These are phyloP conservation scores for Sceloporus undulatus DNA, from an alignment of 2,113 vertebrate species.

Conservation along the genomic window DNA sequence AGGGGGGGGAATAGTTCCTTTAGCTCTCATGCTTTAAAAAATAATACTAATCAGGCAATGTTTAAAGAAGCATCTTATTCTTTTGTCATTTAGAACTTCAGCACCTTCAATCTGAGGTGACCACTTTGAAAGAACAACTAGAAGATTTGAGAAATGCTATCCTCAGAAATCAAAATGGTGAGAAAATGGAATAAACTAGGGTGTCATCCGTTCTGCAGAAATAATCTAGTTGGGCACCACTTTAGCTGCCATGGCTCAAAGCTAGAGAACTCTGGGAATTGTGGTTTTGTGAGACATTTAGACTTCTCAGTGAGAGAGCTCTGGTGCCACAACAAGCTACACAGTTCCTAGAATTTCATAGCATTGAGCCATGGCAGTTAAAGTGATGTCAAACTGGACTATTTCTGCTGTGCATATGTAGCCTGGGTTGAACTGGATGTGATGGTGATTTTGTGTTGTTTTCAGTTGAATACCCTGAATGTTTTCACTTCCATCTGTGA, in stretches of 20 bases:
- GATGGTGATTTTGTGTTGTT: too few species aligned
- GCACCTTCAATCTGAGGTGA: background rate
- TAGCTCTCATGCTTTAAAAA: background rate
- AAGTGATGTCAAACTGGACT: too few species aligned
- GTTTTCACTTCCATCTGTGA: background rate
- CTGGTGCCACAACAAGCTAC: too few species aligned
- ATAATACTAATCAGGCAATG: background rate
- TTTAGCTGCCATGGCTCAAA: too few species aligned
- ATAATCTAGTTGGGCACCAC: too few species aligned
- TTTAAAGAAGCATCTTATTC: background rate
- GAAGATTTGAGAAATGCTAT: background rate
- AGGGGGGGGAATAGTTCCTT: background rate
- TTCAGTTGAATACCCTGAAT: background rate
- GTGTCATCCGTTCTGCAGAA: background rate
- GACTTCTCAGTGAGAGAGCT: too few species aligned
- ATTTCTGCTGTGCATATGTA: too few species aligned
- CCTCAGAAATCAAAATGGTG: slow-evolving; percentile 14
- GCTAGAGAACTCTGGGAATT: too few species aligned
- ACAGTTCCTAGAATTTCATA: too few species aligned
- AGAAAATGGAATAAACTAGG: background rate
- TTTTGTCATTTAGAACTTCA: background rate
- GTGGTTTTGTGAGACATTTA: too few species aligned
- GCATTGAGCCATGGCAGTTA: too few species aligned
- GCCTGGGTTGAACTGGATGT: background rate
- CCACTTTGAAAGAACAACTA: background rate